Percentiles rank a stretch among this genome's conserved stretches.
phyloP scores from a whole-genome alignment of 2,888 invertebrate genomes.

The Polia nebulosa region DNA sequence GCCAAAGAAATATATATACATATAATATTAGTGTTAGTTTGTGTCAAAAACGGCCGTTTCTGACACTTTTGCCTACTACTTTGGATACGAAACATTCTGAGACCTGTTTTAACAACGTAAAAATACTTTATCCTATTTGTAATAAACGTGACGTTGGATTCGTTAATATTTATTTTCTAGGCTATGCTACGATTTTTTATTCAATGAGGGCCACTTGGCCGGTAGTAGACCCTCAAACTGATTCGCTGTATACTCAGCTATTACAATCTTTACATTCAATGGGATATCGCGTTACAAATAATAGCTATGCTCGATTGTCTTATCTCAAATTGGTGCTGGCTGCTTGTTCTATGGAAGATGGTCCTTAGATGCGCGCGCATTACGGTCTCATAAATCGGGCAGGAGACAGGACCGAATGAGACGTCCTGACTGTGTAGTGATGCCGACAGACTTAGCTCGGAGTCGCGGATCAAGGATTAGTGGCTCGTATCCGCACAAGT shows the following conservation, averaged over 20 bases:
- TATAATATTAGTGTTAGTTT: too few species aligned
- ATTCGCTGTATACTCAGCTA: not conserved
- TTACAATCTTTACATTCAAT: constrained; percentile 31
- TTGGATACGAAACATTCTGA: too few species aligned
- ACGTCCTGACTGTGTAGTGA: constrained; percentile 65
- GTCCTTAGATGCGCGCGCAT: constrained; percentile 69
- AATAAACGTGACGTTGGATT: too few species aligned
- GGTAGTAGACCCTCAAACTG: too few species aligned
- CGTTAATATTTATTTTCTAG: too few species aligned
- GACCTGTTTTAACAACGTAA: too few species aligned
- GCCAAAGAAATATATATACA: too few species aligned
- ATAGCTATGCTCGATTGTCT: constrained; percentile 20
- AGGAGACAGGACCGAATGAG: constrained; percentile 71
- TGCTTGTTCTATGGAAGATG: constrained; percentile 53
- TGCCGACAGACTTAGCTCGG: constrained; percentile 64
- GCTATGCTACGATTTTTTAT: too few species aligned
- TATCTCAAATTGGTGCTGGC: constrained; percentile 30
- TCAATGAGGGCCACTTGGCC: too few species aligned
- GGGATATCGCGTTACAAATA: constrained; percentile 34
- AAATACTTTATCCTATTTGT: too few species aligned
- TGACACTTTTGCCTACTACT: too few species aligned
- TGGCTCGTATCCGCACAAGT: constrained; percentile 33
- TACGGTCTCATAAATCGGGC: constrained; percentile 74
- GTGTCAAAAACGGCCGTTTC: too few species aligned
- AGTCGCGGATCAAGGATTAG: constrained; percentile 45